These are phyloP conservation scores for Diabrotica undecimpunctata DNA, from an alignment of 1,140 invertebrate genomes.

Conservation along the genomic window DNA sequence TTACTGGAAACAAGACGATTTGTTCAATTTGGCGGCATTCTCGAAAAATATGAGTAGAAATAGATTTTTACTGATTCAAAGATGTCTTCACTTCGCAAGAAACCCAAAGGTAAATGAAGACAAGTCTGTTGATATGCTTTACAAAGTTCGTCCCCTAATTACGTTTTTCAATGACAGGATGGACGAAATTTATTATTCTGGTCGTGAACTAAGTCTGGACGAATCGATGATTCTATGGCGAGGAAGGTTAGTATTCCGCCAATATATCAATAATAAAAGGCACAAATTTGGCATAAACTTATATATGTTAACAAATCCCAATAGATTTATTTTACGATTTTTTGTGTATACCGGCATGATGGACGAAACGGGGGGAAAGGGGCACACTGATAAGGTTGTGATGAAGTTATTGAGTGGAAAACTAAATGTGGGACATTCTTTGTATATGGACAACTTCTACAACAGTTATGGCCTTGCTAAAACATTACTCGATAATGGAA, in stretches of 20 bases:
- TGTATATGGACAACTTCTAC: slow-evolving; percentile 17
- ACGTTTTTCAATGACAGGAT: slow-evolving; percentile 35
- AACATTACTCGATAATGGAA: slow-evolving; percentile 12
- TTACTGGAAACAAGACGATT: slow-evolving; percentile 27
- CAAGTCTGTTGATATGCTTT: slow-evolving; percentile 13
- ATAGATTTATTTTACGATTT: slow-evolving; percentile 14
- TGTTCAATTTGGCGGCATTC: slow-evolving; percentile 27
- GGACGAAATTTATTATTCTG: slow-evolving; percentile 29
- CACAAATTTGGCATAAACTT: slow-evolving; percentile 26
- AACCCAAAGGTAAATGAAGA: no score
- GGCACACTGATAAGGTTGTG: slow-evolving; percentile 37
- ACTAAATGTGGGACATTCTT: slow-evolving; percentile 19
- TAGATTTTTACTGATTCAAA: slow-evolving; percentile 1
- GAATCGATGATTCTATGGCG: slow-evolving; percentile 35
- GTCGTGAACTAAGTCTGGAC: slow-evolving; percentile 29
- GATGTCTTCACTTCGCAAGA: background rate
- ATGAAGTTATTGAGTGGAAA: slow-evolving; percentile 36
- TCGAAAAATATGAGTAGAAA: no score
- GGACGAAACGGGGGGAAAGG: slow-evolving; percentile 17
- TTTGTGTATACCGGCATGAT: slow-evolving; percentile 12
- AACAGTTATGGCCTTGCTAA: slow-evolving; percentile 7
- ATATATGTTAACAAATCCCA: slow-evolving; percentile 21
- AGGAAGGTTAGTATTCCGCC: slow-evolving; percentile 22
- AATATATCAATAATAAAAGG: slow-evolving; percentile 27
- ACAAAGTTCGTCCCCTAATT: slow-evolving; percentile 29